Evolutionary conservation across 2,113 vertebrate genomes (phyloP).

Genomic region (Salvelinus alpinus): DNA sequence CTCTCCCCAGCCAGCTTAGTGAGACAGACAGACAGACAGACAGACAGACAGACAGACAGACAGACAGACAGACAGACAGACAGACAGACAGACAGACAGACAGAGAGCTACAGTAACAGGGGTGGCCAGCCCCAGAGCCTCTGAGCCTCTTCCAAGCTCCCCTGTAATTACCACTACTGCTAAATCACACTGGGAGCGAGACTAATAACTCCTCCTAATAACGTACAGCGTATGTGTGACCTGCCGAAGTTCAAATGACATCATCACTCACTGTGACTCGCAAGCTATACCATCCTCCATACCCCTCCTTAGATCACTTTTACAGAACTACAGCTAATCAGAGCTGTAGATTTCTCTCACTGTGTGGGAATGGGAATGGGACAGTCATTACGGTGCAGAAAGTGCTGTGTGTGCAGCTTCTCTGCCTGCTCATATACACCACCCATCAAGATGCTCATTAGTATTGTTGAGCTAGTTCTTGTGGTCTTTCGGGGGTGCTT

Average conservation of each 20-base stretch:
- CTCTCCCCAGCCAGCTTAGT: not conserved
- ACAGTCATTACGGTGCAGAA: not conserved
- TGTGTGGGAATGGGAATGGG: not conserved
- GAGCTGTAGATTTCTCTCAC: not conserved
- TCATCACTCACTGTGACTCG: slow-evolving; percentile 4
- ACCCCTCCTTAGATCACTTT: not conserved
- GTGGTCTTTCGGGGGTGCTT: not conserved
- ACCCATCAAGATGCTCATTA: not conserved
- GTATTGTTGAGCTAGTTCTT: not conserved
- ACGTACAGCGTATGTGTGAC: slow-evolving; percentile 36
- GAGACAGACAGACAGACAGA: not conserved
- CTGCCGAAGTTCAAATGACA: slow-evolving; percentile 2
- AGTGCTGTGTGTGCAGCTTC: not conserved
- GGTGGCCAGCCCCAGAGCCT: slow-evolving; percentile 14
- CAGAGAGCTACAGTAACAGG: not conserved
- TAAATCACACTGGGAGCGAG: slow-evolving; percentile 33
- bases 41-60: not conserved
- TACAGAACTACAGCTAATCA: not conserved
- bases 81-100: not conserved
- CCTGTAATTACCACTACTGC: slow-evolving; percentile 47
- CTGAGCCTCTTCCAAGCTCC: slow-evolving; percentile 27
- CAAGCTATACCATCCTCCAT: not conserved
- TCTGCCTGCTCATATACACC: not conserved
- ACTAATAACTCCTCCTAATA: slow-evolving; percentile 54
- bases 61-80: not conserved